Conservation (phyloP, 2,113 vertebrate genomes). For the Phalacrocorax aristotelis region DNA sequence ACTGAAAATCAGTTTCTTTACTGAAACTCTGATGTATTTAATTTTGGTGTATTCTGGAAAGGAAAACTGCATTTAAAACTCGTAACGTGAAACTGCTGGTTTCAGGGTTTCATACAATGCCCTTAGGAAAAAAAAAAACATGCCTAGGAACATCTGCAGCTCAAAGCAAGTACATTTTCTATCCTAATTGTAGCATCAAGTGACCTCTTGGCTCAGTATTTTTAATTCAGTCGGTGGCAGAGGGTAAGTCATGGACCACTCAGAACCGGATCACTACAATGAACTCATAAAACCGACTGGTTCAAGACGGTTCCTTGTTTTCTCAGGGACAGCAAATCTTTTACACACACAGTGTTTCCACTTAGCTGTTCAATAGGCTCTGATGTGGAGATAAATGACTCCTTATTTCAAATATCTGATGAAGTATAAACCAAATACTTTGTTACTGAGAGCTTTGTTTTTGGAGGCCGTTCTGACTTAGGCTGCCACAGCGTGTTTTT, state of each 20-base stretch:
- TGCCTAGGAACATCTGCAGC: not conserved
- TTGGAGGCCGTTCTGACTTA: not conserved
- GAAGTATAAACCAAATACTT: not conserved
- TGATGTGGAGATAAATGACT: not conserved
- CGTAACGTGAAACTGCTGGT: not conserved
- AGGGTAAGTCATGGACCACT: not conserved
- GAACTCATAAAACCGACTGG: not conserved
- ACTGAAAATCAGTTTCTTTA: not conserved
- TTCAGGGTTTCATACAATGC: not conserved
- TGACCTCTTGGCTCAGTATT: not conserved
- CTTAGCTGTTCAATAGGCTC: not conserved
- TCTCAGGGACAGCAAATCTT: not conserved
- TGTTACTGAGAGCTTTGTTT: not conserved
- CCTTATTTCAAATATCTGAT: not conserved
- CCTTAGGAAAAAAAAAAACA: not conserved
- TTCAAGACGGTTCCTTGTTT: not conserved
- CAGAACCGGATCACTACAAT: accelerated
- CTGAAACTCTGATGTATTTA: not conserved
- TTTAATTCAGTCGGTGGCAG: not conserved
- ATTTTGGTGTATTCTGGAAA: not conserved
- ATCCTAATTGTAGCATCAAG: not conserved
- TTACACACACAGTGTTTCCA: not conserved
- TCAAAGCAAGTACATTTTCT: not conserved
- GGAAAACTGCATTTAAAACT: not conserved
- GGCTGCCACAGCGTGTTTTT: not conserved